Conservation (phyloP, 2,888 invertebrate genomes). For the Sarcophaga caerulescens region DNA sequence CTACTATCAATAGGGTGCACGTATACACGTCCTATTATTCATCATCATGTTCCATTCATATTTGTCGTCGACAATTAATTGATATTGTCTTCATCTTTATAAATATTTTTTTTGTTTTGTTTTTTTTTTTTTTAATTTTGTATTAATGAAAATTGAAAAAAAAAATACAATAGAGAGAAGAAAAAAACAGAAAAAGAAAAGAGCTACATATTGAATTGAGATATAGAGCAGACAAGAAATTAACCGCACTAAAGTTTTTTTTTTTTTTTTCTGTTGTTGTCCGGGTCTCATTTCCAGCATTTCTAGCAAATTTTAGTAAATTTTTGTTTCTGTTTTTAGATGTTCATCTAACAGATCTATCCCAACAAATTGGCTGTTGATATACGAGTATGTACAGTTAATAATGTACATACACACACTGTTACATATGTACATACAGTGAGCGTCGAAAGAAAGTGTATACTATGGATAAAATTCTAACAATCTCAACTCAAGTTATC, state of each 20-base stretch:
- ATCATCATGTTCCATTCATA: background rate
- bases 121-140: conserved; percentile 34
- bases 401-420: background rate
- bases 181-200: background rate
- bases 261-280: conserved; percentile 12
- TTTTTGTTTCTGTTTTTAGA: background rate
- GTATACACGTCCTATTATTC: background rate
- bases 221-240: conserved; percentile 45
- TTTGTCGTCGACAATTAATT: conserved; percentile 60
- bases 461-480: too few species aligned
- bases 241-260: background rate
- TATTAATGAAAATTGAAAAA: conserved; percentile 51
- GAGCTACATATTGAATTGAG: conserved; percentile 9
- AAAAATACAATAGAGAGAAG: background rate
- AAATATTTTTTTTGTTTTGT: background rate
- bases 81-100: conserved; percentile 45
- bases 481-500: too few species aligned
- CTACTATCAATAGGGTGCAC: background rate
- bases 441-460: too few species aligned
- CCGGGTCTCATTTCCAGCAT: background rate
- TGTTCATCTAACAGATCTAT: conserved; percentile 51
- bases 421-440: background rate
- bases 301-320: background rate
- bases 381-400: conserved; percentile 4
- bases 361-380: conserved; percentile 62